phyloP scores from a whole-genome alignment of 2,113 vertebrate genomes.

The Vanacampus margaritifer region DNA sequence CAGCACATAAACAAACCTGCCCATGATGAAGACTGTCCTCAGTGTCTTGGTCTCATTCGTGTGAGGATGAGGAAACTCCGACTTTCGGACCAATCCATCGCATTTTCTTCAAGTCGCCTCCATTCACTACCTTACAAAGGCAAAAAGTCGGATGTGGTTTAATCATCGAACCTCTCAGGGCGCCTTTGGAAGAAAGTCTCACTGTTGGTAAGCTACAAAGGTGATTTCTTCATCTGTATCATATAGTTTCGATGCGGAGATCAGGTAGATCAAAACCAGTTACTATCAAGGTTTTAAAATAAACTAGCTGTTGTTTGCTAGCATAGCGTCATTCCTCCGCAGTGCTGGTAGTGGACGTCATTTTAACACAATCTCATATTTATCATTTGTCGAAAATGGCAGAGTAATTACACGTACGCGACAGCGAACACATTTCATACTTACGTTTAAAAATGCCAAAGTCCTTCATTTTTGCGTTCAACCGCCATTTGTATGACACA shows the following conservation, averaged over 20 bases:
- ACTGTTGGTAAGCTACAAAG: neutral
- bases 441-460: slow-evolving; percentile 22
- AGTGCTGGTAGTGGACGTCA: neutral
- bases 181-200: neutral
- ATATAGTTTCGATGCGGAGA: neutral
- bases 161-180: neutral
- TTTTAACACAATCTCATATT: neutral
- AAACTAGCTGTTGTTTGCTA: neutral
- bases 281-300: neutral
- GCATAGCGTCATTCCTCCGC: neutral
- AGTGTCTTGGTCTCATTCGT: slow-evolving; percentile 10
- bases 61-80: neutral
- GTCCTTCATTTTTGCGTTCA: neutral
- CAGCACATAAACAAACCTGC: slow-evolving; percentile 52
- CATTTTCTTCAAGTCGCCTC: neutral
- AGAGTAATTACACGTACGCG: neutral
- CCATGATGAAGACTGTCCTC: slow-evolving; percentile 55
- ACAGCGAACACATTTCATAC: neutral
- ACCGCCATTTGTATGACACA: slow-evolving; percentile 1
- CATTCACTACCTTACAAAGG: slow-evolving; percentile 17
- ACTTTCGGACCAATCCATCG: slow-evolving; percentile 31
- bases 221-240: neutral
- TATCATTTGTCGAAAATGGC: neutral
- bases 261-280: neutral
- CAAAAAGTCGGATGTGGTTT: neutral